These are phyloP conservation scores for Zeus faber DNA, from an alignment of 2,113 vertebrate genomes.

Conservation along the genomic window DNA sequence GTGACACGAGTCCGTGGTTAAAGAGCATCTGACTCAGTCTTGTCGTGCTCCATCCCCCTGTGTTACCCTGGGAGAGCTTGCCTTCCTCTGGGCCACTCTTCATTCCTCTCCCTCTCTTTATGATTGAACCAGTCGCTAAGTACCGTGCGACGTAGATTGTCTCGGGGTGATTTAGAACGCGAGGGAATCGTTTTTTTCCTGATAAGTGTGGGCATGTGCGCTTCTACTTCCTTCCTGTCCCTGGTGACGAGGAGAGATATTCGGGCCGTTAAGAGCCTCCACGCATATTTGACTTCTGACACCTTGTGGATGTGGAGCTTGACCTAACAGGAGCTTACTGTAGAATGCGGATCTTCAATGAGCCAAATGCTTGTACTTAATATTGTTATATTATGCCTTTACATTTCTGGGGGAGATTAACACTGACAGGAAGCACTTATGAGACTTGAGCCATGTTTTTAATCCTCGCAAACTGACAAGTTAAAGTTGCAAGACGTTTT, in stretches of 20 bases:
- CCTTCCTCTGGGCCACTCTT: constrained; percentile 1
- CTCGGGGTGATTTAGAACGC: neutral
- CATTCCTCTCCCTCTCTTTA: constrained; percentile 4
- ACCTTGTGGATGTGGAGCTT: too few relatives aligned
- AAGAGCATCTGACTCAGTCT: constrained; percentile 13
- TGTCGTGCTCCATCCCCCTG: neutral
- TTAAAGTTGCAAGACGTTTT: constrained; percentile 9
- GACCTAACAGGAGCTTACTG: too few relatives aligned
- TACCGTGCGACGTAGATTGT: neutral
- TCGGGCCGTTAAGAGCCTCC: too few relatives aligned
- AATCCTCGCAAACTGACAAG: constrained; percentile 16
- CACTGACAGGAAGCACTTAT: constrained; percentile 27
- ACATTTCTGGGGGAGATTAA: constrained; percentile 30
- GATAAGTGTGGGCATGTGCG: too few relatives aligned
- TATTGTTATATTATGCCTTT: constrained; percentile 6
- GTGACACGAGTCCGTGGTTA: constrained; percentile 13
- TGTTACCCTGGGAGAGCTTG: constrained; percentile 13
- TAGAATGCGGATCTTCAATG: constrained; percentile 9
- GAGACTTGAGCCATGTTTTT: constrained; percentile 24
- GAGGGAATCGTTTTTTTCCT: too few relatives aligned
- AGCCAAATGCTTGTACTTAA: constrained; percentile 13
- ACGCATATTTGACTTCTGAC: too few relatives aligned
- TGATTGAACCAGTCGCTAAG: neutral
- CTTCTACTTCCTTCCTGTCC: too few relatives aligned
- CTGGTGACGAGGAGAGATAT: too few relatives aligned